Evolutionary conservation across 2,113 vertebrate species (phyloP).

Genomic region (Grallaria varia): DNA sequence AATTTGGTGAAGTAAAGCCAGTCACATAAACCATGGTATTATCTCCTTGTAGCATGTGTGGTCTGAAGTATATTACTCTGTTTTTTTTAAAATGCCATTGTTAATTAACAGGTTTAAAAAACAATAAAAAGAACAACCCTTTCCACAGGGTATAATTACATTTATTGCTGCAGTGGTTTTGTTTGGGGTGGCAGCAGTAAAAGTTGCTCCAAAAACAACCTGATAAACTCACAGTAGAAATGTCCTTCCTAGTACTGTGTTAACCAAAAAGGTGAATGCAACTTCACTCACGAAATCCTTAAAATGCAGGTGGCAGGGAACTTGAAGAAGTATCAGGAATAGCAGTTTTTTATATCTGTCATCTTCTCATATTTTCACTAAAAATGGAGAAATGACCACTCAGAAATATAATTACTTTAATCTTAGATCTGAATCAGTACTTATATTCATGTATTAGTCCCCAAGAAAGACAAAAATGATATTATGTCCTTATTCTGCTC

Average conservation of each 20-base stretch:
- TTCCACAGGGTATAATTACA: background rate
- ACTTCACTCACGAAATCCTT: background rate
- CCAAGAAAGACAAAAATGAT: background rate
- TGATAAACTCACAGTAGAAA: background rate
- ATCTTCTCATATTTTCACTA: background rate
- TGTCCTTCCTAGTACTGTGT: background rate
- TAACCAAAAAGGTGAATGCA: background rate
- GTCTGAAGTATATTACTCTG: background rate
- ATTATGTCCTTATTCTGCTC: background rate
- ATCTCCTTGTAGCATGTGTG: fast-evolving
- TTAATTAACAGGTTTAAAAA: background rate
- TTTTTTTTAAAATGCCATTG: background rate
- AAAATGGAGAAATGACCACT: background rate
- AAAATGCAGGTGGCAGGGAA: background rate
- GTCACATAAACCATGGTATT: background rate
- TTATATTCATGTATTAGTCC: background rate
- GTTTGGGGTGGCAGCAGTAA: background rate
- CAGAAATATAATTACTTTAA: background rate
- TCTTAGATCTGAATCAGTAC: background rate
- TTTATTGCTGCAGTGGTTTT: fast-evolving
- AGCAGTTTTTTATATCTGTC: background rate
- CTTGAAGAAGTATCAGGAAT: background rate
- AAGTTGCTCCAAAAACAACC: background rate
- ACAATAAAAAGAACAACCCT: background rate
- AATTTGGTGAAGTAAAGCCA: background rate